Conservation (phyloP, 2,113 vertebrate species). For the Rhinolophus ferrumequinum region DNA sequence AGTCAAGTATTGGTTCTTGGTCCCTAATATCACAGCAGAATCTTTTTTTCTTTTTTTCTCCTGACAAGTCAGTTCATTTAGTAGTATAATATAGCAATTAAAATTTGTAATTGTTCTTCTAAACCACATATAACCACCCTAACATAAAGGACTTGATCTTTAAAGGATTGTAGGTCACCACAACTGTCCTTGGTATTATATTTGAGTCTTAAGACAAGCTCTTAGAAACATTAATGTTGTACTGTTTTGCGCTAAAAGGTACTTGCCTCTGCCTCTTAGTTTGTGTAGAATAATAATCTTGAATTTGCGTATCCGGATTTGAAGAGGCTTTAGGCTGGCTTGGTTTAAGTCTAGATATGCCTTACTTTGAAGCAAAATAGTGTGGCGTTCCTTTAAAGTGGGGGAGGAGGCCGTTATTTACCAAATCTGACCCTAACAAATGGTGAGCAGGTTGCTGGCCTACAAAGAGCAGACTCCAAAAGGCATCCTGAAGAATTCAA, state of each 20-base stretch:
- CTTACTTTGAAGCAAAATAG: not conserved
- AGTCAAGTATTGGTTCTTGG: too few relatives aligned
- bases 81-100: not conserved
- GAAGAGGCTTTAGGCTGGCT: not conserved
- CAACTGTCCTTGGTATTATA: not conserved
- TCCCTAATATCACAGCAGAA: too few relatives aligned
- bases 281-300: not conserved
- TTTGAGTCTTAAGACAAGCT: not conserved
- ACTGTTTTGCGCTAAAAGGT: not conserved
- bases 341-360: not conserved
- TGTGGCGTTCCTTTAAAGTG: not conserved
- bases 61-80: not conserved
- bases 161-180: not conserved
- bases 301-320: not conserved
- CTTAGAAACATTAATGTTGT: not conserved
- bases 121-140: not conserved
- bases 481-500: conserved; percentile 23
- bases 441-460: not conserved
- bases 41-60: too few relatives aligned
- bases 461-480: conserved; percentile 63
- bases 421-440: not conserved
- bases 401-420: conserved; percentile 22
- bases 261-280: not conserved
- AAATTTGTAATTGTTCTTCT: not conserved
- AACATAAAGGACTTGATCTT: not conserved